Percentiles rank a stretch among this genome's conserved stretches.
Evolutionary conservation across 2,797 vertebrate genomes (phyloP).

Genomic region (Pempheris klunzingeri): DNA sequence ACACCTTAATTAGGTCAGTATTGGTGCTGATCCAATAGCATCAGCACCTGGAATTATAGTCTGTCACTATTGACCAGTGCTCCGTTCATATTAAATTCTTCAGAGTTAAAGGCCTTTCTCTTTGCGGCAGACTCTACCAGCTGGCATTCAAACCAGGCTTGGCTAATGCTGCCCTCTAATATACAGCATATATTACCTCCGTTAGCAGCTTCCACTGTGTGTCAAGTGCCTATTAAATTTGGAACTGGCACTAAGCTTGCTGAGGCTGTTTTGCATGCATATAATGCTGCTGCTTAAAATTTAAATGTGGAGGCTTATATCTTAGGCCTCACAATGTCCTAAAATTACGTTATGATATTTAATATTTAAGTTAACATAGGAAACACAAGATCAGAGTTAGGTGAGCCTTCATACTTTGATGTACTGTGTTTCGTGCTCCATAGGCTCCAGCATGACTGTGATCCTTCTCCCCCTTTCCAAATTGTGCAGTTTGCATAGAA

Average conservation of each 20-base stretch:
- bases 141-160: constrained; percentile 51
- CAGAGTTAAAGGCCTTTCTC: constrained; percentile 30
- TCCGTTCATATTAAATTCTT: constrained; percentile 15
- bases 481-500: constrained; percentile 64
- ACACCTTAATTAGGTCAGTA: background rate
- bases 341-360: constrained; percentile 36
- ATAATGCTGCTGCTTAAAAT: constrained; percentile 58
- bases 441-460: constrained; percentile 35
- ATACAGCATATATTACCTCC: constrained; percentile 51
- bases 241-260: constrained; percentile 51
- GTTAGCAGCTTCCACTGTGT: constrained; percentile 55
- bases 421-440: constrained; percentile 37
- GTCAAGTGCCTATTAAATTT: constrained; percentile 68
- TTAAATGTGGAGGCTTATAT: constrained; percentile 48
- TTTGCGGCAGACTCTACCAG: constrained; percentile 19
- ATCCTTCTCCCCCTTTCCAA: constrained; percentile 50
- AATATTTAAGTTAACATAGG: constrained; percentile 28
- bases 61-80: constrained; percentile 10
- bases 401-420: constrained; percentile 26
- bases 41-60: background rate
- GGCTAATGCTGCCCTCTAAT: constrained; percentile 47
- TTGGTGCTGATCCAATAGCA: background rate
- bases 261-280: constrained; percentile 50
- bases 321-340: constrained; percentile 31
- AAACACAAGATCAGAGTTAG: constrained; percentile 30